These are phyloP conservation scores for Ivindomyrus marchei DNA, from an alignment of 2,113 vertebrate species.

Conservation along the genomic window DNA sequence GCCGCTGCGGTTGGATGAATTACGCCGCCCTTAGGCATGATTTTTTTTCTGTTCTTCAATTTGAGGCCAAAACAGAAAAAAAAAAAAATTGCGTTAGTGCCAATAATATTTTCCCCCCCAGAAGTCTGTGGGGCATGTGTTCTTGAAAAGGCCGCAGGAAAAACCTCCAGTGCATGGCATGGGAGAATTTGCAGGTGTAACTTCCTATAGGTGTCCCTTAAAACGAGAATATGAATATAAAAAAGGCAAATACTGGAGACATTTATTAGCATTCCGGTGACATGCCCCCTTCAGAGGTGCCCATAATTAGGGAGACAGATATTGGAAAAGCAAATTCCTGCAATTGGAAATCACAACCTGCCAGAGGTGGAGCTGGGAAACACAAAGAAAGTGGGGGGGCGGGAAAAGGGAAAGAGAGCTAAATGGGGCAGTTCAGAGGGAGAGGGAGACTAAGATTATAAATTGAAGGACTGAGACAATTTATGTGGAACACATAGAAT, in stretches of 20 bases:
- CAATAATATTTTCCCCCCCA: neutral
- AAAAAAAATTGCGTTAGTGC: neutral
- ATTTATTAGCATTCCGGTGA: conserved; percentile 63
- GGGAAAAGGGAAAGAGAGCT: conserved; percentile 20
- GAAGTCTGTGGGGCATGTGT: neutral
- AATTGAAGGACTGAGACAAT: conserved; percentile 56
- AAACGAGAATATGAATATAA: conserved; percentile 34
- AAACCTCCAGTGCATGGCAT: neutral
- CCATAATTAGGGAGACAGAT: conserved; percentile 67
- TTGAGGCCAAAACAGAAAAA: neutral
- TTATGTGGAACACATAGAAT: conserved; percentile 50
- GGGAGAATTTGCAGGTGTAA: neutral
- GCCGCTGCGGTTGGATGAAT: neutral
- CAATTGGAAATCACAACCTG: conserved; percentile 68
- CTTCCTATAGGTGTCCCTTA: conserved; percentile 35
- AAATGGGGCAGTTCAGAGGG: conserved; percentile 25
- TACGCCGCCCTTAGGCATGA: neutral
- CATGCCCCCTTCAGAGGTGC: conserved; percentile 60
- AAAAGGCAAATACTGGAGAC: conserved; percentile 41
- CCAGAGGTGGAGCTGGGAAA: conserved; percentile 65
- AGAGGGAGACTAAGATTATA: conserved; percentile 41
- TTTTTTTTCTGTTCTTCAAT: neutral
- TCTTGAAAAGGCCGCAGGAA: neutral
- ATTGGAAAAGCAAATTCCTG: conserved; percentile 71
- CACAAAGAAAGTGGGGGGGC: conserved; percentile 42